Evolutionary conservation across 2,888 invertebrate genomes (phyloP), one percentile per base, ranked within the genome.

Genomic region (Phorcus lineatus): DNA sequence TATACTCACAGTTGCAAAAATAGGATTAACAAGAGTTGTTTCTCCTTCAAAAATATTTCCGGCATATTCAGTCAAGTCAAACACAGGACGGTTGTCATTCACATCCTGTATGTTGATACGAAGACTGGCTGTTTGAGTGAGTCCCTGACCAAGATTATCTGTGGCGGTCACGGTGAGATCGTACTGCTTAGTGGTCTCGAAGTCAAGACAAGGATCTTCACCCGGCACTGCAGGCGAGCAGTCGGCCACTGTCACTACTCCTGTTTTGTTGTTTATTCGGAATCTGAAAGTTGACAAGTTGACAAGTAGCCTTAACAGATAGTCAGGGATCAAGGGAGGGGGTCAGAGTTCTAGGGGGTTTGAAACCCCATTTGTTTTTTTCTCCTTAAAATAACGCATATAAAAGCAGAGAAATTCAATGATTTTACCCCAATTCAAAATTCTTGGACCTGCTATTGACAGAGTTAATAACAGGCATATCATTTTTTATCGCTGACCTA

Each of bases 251-350:
- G 96, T 96, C 81, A 98, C 96, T 6, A 96, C 94, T 0, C 98
- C 98, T n/a, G 96, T 96, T 80, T 96, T 94, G 2, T 96, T 95
- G 93, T 98, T 96, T 22, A 98, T 94, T 84, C 95, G 94, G 82
- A 98, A 94, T 88, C 97, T 98, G 92, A 91, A 82, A 77, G 19
- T 16, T 47, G 47, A 74, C 16, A 62, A n/a, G 55, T 17, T 22
- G 6, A 22, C 24, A 28, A 6, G 3, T 36, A 36, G 3, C 36
- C 36, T 36, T 36, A 36, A 36, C 3, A 36, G 36, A 7, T n/a
- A n/a, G n/a, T n/a, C n/a, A n/a, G n/a, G n/a, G n/a, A n/a, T n/a
- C n/a, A n/a, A n/a, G n/a, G n/a, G n/a, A n/a, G n/a, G n/a, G n/a
- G n/a, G n/a, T n/a, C n/a, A n/a, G n/a, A n/a, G n/a, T n/a, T n/a